A percentile compares a stretch with the other conserved stretches of the same genome.
These are phyloP conservation scores for Chloropsis cyanopogon DNA, from an alignment of 2,113 vertebrate genomes.

Conservation along the genomic window DNA sequence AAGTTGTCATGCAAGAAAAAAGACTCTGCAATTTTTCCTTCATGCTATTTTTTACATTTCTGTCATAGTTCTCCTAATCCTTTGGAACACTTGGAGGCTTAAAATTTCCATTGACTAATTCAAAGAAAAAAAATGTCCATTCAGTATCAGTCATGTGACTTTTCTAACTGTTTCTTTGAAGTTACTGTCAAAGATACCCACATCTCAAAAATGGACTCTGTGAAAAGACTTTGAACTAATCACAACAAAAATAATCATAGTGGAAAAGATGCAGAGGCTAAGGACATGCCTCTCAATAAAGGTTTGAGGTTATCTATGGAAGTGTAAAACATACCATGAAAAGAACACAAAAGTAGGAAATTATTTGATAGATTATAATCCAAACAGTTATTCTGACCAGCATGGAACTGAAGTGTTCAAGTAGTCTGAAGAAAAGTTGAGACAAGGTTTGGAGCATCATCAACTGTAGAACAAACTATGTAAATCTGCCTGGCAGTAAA, in stretches of 20 bases:
- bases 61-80: neutral
- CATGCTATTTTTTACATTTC: neutral
- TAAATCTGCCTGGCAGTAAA: neutral
- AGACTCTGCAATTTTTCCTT: neutral
- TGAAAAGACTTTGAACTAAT: neutral
- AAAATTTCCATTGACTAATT: neutral
- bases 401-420: neutral
- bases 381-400: neutral
- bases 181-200: neutral
- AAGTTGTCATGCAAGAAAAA: neutral
- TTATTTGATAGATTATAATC: neutral
- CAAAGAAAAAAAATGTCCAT: neutral
- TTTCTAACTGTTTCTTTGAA: neutral
- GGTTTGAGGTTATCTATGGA: neutral
- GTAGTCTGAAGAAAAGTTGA: neutral
- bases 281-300: neutral
- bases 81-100: neutral
- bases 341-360: neutral
- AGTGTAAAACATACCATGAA: neutral
- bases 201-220: neutral
- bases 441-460: neutral
- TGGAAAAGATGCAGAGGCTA: neutral
- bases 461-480: neutral
- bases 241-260: neutral
- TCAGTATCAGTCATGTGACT: neutral